Percentiles rank a stretch among this genome's conserved stretches.
phyloP scores from a whole-genome alignment of 2,113 vertebrate species.

The Leiothrix lutea region DNA sequence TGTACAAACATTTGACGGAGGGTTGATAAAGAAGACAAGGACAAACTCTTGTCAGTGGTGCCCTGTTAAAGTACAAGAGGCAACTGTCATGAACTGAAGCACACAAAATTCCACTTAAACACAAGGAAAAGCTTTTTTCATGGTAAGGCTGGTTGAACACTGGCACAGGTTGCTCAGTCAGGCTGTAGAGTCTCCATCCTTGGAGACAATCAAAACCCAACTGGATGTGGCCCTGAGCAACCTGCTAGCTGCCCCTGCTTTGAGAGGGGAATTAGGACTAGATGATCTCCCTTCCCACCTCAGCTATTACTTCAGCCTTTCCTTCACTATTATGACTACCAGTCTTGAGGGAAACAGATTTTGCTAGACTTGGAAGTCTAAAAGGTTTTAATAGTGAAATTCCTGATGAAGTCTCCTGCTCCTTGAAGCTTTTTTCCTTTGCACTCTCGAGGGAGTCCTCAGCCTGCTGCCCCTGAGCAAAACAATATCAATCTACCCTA shows the following conservation, averaged over 20 bases:
- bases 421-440: neutral
- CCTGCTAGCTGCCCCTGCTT: neutral
- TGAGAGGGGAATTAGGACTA: neutral
- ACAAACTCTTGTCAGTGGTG: neutral
- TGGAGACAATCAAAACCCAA: neutral
- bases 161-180: neutral
- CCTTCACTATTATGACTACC: neutral
- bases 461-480: neutral
- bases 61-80: neutral
- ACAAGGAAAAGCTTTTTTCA: neutral
- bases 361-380: neutral
- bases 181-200: neutral
- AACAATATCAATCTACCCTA: neutral
- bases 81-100: neutral
- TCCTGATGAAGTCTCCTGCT: neutral
- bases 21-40: neutral
- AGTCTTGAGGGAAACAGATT: neutral
- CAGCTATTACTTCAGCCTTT: neutral
- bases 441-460: neutral
- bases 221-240: neutral
- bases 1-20: neutral
- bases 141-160: neutral
- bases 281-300: neutral
- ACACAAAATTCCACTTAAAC: neutral
- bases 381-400: neutral